phyloP scores from a whole-genome alignment of 2,113 vertebrate species.

The Nibea coibor region DNA sequence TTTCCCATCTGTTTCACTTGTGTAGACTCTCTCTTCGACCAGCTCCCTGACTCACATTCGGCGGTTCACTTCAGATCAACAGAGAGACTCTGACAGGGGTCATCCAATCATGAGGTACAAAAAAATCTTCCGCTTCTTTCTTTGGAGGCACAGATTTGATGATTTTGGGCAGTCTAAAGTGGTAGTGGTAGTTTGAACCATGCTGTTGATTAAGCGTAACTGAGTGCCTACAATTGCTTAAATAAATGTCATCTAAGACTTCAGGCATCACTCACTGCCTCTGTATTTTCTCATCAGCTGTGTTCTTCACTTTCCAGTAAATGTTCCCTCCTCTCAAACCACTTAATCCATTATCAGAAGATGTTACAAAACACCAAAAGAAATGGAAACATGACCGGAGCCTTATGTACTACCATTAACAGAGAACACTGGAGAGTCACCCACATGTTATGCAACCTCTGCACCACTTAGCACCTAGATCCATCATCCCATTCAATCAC shows the following conservation, averaged over 20 bases:
- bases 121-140: conserved; percentile 25
- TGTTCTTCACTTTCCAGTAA: conserved; percentile 36
- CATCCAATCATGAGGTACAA: conserved; percentile 56
- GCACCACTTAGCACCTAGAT: neutral
- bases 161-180: conserved; percentile 6
- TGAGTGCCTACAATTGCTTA: conserved; percentile 30
- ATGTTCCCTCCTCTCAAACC: conserved; percentile 33
- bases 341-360: conserved; percentile 33
- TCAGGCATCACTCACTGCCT: conserved; percentile 22
- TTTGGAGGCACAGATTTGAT: conserved; percentile 31
- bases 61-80: conserved; percentile 44
- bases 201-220: conserved; percentile 42
- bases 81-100: conserved; percentile 23
- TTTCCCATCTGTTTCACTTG: conserved; percentile 46
- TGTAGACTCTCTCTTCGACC: conserved; percentile 2
- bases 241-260: conserved; percentile 51
- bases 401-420: conserved; percentile 14
- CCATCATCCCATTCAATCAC: neutral
- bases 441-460: neutral
- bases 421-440: conserved; percentile 1
- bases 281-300: conserved; percentile 39
- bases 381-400: neutral
- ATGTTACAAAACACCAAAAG: conserved; percentile 18
- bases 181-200: conserved; percentile 8
- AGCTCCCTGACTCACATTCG: conserved; percentile 28